Percentiles rank a stretch among this genome's conserved stretches.
Conservation (phyloP, 2,888 invertebrate genomes). For the Torymus auratus region DNA sequence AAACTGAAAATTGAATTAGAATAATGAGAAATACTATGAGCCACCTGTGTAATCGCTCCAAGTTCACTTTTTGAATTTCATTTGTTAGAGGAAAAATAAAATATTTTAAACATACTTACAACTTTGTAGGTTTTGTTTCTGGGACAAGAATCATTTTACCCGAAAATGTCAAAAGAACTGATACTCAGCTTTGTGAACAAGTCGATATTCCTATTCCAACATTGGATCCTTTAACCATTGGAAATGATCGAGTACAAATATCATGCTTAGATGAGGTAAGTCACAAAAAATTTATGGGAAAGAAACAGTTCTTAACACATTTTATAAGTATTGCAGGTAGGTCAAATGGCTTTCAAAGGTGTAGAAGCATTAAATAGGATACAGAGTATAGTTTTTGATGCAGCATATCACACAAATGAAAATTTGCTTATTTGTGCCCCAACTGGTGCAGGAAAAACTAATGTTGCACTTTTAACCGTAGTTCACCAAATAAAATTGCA, state of each 20-base stretch:
- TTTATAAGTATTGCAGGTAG: conserved; percentile 80
- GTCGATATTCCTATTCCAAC: conserved; percentile 88
- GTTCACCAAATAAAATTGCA: conserved; percentile 93
- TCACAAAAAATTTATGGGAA: conserved; percentile 6
- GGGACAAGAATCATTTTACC: conserved; percentile 89
- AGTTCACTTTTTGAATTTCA: too few relatives aligned
- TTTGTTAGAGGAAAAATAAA: too few relatives aligned
- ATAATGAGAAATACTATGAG: conserved; percentile 11
- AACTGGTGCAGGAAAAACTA: conserved; percentile 99
- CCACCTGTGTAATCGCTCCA: too few relatives aligned
- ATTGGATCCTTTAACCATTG: conserved; percentile 80
- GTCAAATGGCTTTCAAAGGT: conserved; percentile 92
- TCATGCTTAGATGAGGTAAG: conserved; percentile 82
- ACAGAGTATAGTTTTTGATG: conserved; percentile 95
- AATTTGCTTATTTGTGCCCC: conserved; percentile 99
- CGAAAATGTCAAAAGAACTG: conserved; percentile 85
- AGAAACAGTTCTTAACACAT: conserved; percentile 38
- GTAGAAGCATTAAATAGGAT: conserved; percentile 93
- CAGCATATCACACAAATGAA: conserved; percentile 97
- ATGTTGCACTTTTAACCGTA: conserved; percentile 95
- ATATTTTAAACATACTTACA: conserved; percentile 32
- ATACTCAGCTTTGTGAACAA: conserved; percentile 89
- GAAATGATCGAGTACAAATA: conserved; percentile 82
- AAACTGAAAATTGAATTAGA: conserved; percentile 2
- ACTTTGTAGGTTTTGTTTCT: conserved; percentile 83